These are phyloP conservation scores for Hololepta plana DNA, from an alignment of 2,888 invertebrate species.

Conservation along the genomic window DNA sequence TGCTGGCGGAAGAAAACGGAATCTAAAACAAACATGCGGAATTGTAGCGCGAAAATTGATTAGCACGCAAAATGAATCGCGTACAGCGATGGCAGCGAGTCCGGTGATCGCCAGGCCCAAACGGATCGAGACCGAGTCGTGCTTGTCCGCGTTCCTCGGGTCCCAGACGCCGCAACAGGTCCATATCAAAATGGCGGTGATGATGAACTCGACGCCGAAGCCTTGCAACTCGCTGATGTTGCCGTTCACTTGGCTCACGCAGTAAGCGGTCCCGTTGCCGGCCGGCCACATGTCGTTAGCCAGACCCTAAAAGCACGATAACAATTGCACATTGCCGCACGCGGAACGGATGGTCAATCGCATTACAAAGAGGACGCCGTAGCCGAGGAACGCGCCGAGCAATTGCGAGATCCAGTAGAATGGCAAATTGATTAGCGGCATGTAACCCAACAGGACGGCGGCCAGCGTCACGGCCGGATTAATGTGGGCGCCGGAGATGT, in stretches of 20 bases:
- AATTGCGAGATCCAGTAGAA: constrained; percentile 47
- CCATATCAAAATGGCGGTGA: constrained; percentile 7
- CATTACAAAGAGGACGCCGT: constrained; percentile 43
- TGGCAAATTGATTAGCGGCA: constrained; percentile 33
- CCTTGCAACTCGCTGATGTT: constrained; percentile 4
- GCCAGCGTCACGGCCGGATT: constrained; percentile 54
- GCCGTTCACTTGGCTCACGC: constrained; percentile 29
- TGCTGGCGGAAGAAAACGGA: constrained; percentile 26
- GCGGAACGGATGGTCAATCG: no score
- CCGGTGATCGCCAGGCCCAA: constrained; percentile 9
- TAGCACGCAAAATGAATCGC: no score
- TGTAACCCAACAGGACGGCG: constrained; percentile 38
- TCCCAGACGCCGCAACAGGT: constrained; percentile 10
- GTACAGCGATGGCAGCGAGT: constrained; percentile 7
- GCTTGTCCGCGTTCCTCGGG: constrained; percentile 6
- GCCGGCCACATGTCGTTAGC: no score
- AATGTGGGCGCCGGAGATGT: constrained; percentile 53
- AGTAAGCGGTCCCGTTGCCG: no score
- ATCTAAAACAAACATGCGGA: constrained; percentile 3
- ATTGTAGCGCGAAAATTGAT: not conserved
- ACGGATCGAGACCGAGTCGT: constrained; percentile 9
- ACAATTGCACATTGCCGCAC: no score
- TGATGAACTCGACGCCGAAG: constrained; percentile 8
- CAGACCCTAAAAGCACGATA: no score
- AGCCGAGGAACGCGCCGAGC: constrained; percentile 48